Base-by-base conservation (phyloP, 2,113 vertebrate genomes). In the Numida meleagris region DNA sequence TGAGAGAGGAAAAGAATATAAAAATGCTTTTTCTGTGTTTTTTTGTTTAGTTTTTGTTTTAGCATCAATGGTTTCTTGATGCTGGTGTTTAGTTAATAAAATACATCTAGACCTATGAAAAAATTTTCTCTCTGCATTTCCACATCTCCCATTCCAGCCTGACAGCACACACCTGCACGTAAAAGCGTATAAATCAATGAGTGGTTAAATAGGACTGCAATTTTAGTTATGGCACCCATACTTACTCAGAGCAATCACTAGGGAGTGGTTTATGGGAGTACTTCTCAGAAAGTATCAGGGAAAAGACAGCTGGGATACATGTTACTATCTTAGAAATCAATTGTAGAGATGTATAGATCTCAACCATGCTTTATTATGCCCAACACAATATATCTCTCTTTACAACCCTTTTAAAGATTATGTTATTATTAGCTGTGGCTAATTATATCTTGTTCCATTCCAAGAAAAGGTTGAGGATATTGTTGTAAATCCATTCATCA, bases 201-300 rank as follows among this genome's bases (percentile, higher is more conserved):
- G 3, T 34, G 29, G 8, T 38, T 59, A 58, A n/a, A 46, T 33
- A 61, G 31, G 14, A 23, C 11, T 51, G 6, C 43, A 16, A 9
- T 13, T 43, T 16, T 10, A 34, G 13, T 23, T 48, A 10, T 17
- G 16, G 5, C 43, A 50, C 14, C 16, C 9, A 6, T 42, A 50
- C 12, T 36, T 55, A 4, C 24, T 50, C 18, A 70, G 27, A 14
- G 2, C 0, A 0, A 48, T 48, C 12, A 20, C 40, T 62, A 43
- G 24, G 27, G 76, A 83, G 59, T 31, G 4, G 34, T 62, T 86
- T 62, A 19, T 23, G 6, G 45, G 20, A 11, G 5, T 9, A 12
- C 43, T 48, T 59, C 53, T 65, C 19, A 42, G 18, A 46, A 63
- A 40, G 10, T 53, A 86, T 40, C 33, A 40, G 17, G 25, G 7